Percentiles rank a stretch among this genome's conserved stretches.
These are phyloP conservation scores for Xylota segnis DNA, from an alignment of 2,888 invertebrate species.

Conservation along the genomic window DNA sequence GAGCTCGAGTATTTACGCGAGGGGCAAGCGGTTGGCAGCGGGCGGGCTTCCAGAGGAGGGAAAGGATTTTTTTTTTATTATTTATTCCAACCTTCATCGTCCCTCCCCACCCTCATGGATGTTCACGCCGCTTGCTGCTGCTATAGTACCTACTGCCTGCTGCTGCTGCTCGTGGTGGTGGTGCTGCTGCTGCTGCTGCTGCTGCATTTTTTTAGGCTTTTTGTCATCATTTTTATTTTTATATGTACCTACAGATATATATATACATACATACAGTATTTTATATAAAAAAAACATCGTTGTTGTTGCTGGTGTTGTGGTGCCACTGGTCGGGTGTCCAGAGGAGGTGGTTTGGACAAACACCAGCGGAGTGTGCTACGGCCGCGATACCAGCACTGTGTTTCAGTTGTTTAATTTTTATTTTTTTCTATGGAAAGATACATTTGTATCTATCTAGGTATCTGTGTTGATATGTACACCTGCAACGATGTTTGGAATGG, in stretches of 20 bases:
- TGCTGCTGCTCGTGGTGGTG: slow-evolving; percentile 77
- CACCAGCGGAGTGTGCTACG: slow-evolving; percentile 56
- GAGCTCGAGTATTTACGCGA: slow-evolving; percentile 53
- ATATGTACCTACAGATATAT: slow-evolving; percentile 24
- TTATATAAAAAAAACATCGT: background rate
- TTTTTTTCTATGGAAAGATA: slow-evolving; percentile 58
- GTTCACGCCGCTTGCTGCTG: slow-evolving; percentile 62
- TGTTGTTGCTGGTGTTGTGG: slow-evolving; percentile 42
- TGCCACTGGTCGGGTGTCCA: slow-evolving; percentile 50
- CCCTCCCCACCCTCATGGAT: slow-evolving; percentile 21
- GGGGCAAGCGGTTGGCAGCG: slow-evolving; percentile 66
- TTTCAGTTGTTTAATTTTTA: slow-evolving; percentile 42
- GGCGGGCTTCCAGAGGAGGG: slow-evolving; percentile 66
- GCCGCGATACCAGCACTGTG: slow-evolving; percentile 36
- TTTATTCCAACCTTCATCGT: slow-evolving; percentile 9
- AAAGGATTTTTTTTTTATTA: slow-evolving; percentile 66
- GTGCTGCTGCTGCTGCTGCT: slow-evolving; percentile 69
- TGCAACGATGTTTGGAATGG: slow-evolving; percentile 60
- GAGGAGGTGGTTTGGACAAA: slow-evolving; percentile 67
- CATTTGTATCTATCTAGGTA: slow-evolving; percentile 51
- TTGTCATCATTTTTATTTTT: slow-evolving; percentile 75
- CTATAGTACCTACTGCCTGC: slow-evolving; percentile 17
- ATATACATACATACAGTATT: background rate
- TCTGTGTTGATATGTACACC: slow-evolving; percentile 58
- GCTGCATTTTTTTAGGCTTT: slow-evolving; percentile 72